These are phyloP conservation scores for Zosterops japonicus DNA, from an alignment of 2,113 vertebrate species.

Conservation along the genomic window DNA sequence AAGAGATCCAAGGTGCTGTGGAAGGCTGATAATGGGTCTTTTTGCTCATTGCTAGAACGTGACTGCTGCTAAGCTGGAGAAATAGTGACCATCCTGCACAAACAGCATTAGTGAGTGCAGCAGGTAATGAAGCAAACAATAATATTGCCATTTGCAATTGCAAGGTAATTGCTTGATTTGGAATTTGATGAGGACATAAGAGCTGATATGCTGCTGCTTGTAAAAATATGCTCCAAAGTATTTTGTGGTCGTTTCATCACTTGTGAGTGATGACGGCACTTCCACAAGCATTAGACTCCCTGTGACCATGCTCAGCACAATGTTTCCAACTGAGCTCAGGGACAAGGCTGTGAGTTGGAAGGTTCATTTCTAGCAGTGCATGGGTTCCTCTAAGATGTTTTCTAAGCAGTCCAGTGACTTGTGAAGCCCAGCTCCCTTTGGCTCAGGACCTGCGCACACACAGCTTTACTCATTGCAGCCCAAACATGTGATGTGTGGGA, in stretches of 20 bases:
- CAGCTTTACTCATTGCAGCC: background rate
- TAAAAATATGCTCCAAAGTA: background rate
- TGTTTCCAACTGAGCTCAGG: background rate
- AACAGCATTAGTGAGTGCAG: background rate
- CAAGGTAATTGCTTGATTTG: slow-evolving; percentile 37
- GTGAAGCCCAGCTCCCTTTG: background rate
- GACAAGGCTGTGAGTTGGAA: background rate
- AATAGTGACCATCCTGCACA: slow-evolving; percentile 8
- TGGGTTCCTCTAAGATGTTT: background rate
- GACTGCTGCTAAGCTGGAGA: background rate
- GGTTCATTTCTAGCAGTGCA: background rate
- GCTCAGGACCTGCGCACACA: background rate
- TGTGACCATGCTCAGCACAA: fast-evolving
- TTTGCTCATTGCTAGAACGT: background rate
- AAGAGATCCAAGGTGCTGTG: slow-evolving; percentile 8
- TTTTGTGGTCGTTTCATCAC: background rate
- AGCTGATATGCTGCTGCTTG: background rate
- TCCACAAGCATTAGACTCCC: background rate
- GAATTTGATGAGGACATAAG: slow-evolving; percentile 35
- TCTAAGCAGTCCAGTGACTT: background rate
- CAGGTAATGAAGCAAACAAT: slow-evolving; percentile 44
- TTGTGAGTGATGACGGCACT: background rate
- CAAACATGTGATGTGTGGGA: background rate
- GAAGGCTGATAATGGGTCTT: slow-evolving; percentile 10
- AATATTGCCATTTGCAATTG: slow-evolving; percentile 38